phyloP scores from a whole-genome alignment of 2,113 vertebrate genomes.

The Eulacestoma nigropectus region DNA sequence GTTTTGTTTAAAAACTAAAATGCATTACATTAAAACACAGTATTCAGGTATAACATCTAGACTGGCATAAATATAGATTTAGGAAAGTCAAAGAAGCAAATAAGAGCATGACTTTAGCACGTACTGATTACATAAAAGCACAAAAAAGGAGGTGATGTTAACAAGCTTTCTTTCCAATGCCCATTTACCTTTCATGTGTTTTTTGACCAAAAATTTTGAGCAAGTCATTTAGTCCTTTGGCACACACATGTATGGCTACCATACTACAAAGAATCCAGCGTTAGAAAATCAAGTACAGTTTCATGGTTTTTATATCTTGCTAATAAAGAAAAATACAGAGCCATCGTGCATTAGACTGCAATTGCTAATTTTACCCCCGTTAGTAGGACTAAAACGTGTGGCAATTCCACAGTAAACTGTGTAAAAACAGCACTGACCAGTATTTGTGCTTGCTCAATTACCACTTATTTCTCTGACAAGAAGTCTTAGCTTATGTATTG shows the following conservation, averaged over 20 bases:
- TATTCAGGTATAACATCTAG: background rate
- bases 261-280: background rate
- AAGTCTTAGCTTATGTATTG: background rate
- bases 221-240: background rate
- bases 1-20: background rate
- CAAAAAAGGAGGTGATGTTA: background rate
- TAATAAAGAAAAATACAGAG: background rate
- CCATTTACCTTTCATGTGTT: background rate
- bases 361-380: background rate
- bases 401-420: background rate
- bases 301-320: background rate
- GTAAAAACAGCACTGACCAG: background rate
- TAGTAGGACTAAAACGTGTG: background rate
- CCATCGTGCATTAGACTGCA: background rate
- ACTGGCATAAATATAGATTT: background rate
- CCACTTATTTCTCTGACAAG: background rate
- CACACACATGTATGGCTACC: accelerated
- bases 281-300: background rate
- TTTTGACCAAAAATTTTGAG: background rate
- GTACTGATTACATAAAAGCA: background rate
- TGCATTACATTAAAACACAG: background rate
- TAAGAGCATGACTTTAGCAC: background rate
- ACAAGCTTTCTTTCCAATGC: background rate
- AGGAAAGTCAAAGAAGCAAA: background rate
- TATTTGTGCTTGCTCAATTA: background rate